Conservation (phyloP, 2,113 vertebrate species). For the Castor canadensis region DNA sequence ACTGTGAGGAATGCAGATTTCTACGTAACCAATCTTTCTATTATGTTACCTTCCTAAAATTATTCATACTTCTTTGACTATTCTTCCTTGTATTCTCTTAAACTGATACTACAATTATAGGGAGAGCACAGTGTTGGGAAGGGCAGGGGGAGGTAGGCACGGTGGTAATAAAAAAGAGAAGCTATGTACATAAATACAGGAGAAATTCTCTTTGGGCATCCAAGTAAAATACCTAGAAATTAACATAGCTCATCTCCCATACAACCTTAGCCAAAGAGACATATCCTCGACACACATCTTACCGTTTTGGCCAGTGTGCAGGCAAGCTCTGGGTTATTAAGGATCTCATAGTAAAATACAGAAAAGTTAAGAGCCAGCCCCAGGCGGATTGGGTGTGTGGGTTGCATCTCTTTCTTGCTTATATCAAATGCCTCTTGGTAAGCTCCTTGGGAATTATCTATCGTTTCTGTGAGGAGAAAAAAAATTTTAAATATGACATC, state of each 20-base stretch:
- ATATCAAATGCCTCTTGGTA: constrained; percentile 94
- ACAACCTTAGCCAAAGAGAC: background rate
- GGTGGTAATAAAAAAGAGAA: background rate
- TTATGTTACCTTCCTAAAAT: background rate
- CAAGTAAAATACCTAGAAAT: constrained; percentile 25
- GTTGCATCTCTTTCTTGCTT: constrained; percentile 93
- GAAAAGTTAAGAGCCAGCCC: constrained; percentile 99
- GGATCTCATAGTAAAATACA: constrained; percentile 99
- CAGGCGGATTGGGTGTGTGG: constrained; percentile 97
- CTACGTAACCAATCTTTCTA: background rate
- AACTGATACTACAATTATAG: background rate
- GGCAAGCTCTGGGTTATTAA: constrained; percentile 94
- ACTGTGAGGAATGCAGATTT: background rate
- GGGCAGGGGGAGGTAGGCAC: background rate
- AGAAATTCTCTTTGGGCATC: background rate
- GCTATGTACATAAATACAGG: background rate
- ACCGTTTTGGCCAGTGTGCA: constrained; percentile 96
- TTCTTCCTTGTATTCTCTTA: background rate
- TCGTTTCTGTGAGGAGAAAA: constrained; percentile 85
- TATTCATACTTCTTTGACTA: background rate
- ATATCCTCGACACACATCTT: constrained; percentile 49
- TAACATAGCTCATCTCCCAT: background rate
- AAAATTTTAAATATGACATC: background rate
- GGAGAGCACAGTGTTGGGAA: background rate
- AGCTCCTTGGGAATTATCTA: constrained; percentile 92